These are phyloP conservation scores for Margaritifera margaritifera DNA, from an alignment of 2,888 invertebrate species.

Conservation along the genomic window DNA sequence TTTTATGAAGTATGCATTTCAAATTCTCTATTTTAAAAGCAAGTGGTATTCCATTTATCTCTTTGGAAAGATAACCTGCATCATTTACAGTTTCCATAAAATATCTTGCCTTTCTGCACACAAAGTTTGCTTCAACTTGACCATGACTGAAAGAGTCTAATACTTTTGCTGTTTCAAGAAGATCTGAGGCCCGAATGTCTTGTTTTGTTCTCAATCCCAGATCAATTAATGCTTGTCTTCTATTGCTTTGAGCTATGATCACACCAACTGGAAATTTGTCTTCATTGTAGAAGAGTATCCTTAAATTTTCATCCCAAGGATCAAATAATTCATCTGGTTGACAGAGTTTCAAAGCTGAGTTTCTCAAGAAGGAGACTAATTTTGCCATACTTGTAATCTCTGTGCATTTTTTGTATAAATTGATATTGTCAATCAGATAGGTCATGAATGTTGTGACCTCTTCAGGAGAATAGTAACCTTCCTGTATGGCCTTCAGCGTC, in stretches of 20 bases:
- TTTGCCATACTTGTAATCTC: not conserved
- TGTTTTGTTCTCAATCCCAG: slow-evolving; percentile 21
- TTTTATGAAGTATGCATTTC: slow-evolving; percentile 9
- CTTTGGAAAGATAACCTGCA: not conserved
- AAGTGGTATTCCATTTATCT: not conserved
- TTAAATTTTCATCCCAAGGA: slow-evolving; percentile 9
- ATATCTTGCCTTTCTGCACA: too few species aligned
- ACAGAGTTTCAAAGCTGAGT: not conserved
- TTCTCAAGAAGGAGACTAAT: not conserved
- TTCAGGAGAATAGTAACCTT: not conserved
- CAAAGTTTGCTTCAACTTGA: not conserved
- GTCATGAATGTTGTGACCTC: slow-evolving; percentile 2
- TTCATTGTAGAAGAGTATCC: slow-evolving; percentile 9
- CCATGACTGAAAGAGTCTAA: slow-evolving; percentile 1
- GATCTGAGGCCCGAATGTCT: slow-evolving; percentile 9
- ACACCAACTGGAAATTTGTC: slow-evolving; percentile 17
- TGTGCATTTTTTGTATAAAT: not conserved
- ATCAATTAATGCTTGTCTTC: not conserved
- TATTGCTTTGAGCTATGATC: not conserved
- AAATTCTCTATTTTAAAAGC: not conserved
- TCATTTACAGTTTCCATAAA: not conserved
- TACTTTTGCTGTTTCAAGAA: slow-evolving; percentile 13
- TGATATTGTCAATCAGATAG: slow-evolving; percentile 2
- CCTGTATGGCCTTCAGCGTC: too few species aligned
- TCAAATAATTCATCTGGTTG: slow-evolving; percentile 24